Percentiles rank a stretch among this genome's conserved stretches.
phyloP scores from a whole-genome alignment of 2,797 vertebrate species.

The Alcedo quadribrachys region DNA sequence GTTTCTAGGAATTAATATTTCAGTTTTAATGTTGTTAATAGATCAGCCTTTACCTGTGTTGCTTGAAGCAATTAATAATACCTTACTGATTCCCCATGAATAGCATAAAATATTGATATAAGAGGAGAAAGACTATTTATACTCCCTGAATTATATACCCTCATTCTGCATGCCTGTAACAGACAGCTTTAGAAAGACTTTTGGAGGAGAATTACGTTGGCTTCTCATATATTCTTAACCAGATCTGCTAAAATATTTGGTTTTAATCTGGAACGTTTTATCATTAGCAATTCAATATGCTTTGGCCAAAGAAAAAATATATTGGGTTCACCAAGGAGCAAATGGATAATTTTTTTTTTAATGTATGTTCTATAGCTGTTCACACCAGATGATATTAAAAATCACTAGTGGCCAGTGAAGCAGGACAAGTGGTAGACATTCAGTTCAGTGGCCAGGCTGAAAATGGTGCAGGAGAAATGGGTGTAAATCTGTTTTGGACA shows the following conservation, averaged over 20 bases:
- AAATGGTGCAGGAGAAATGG: not conserved
- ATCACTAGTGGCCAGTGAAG: not conserved
- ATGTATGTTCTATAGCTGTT: not conserved
- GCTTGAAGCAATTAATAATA: slow-evolving; percentile 64
- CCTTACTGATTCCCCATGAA: slow-evolving; percentile 39
- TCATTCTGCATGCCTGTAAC: slow-evolving; percentile 9
- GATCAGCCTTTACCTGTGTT: slow-evolving; percentile 54
- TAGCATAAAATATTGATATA: slow-evolving; percentile 67
- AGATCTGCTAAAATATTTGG: not conserved
- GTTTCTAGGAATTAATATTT: slow-evolving; percentile 63
- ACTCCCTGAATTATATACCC: slow-evolving; percentile 40
- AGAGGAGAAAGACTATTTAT: slow-evolving; percentile 65
- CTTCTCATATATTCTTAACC: not conserved
- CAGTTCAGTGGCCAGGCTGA: not conserved
- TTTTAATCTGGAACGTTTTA: not conserved
- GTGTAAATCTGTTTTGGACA: not conserved
- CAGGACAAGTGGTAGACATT: not conserved
- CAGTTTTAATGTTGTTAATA: slow-evolving; percentile 55
- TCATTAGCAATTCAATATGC: not conserved
- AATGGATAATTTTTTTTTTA: not conserved
- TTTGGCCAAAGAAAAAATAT: not conserved
- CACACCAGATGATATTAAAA: not conserved
- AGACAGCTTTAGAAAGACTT: slow-evolving; percentile 37
- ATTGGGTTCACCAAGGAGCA: not conserved
- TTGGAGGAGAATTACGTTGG: not conserved